Evolutionary conservation across 2,113 vertebrate genomes (phyloP), one percentile per base, ranked within the genome.

Genomic region (Butorides virescens): DNA sequence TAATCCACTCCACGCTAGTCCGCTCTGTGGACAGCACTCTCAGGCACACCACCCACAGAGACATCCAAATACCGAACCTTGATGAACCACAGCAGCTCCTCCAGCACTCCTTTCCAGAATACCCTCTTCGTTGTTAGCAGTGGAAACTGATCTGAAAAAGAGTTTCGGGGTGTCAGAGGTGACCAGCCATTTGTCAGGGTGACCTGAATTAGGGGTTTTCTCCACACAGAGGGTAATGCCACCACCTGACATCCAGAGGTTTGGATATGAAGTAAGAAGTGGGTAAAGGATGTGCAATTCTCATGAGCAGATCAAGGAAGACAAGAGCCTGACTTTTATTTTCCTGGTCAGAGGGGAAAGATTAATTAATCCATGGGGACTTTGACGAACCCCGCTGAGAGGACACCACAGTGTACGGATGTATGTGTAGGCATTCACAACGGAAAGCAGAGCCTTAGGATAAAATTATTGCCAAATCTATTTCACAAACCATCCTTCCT

Each of bases 51-150:
- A 14, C 32, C 13, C 56, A 23, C 7, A 32, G 21, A 47, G 34
- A 36, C 59, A 78, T 37, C 18, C 89, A 8, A 68, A 49, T 11
- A 77, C 19, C 2, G 79, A 97, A 99, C 99, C 98, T 99, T 99
- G 85, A 99, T 99, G 97, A 99, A 99, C 99, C 99, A 99, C 78
- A 99, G 97, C 92, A 99, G 87, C 94, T 99, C 99, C 96, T 99
- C 99, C 83, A 99, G 96, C 70, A 99, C 99, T 49, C 98, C 99
- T 95, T 98, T 99, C 99, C 99, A 99, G 97, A 99, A 99, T 3
- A 99, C 99, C 52, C 95, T 98, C 96, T 99, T 99, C 13, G 99
- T 99, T 4, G 99, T 99, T 74, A 99, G 96, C 97, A 99, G 94
- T 6, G 99, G 99, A 96, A 99, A 99, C 96, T 99, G 98, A 96